Evolutionary conservation across 2,113 vertebrate genomes (phyloP).

Genomic region (Sisor rabdophorus): DNA sequence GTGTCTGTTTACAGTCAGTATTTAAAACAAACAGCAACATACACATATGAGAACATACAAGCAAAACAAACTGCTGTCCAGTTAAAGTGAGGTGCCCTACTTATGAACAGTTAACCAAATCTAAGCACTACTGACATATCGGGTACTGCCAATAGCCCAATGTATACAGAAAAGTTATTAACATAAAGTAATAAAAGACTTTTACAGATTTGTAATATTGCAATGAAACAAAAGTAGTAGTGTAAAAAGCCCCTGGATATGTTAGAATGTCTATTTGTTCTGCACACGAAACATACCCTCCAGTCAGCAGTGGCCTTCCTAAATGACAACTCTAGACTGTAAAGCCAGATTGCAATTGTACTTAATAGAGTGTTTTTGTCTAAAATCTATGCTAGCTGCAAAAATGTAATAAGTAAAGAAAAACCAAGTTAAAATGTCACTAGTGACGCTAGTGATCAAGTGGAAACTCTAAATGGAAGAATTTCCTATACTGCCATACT

Average conservation of each 20-base stretch:
- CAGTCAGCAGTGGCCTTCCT: conserved; percentile 40
- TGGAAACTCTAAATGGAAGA: conserved; percentile 24
- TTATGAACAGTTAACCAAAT: too few species aligned
- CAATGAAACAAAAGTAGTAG: too few species aligned
- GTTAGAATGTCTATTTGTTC: conserved; percentile 31
- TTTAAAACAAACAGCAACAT: not conserved
- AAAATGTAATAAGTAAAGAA: conserved; percentile 19
- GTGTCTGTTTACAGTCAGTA: not conserved
- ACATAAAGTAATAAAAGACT: conserved; percentile 19
- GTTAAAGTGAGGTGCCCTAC: too few species aligned
- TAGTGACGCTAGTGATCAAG: conserved; percentile 23
- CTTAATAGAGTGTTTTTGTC: conserved; percentile 30
- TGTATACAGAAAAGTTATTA: conserved; percentile 27
- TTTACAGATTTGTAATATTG: conserved; percentile 10
- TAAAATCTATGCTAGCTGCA: conserved; percentile 21
- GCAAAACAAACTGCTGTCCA: not conserved
- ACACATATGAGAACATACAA: not conserved
- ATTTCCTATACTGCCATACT: conserved; percentile 32
- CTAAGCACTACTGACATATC: conserved; percentile 11
- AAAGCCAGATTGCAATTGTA: conserved; percentile 25
- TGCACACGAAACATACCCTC: conserved; percentile 15
- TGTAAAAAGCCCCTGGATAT: conserved; percentile 33
- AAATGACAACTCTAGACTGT: conserved; percentile 29
- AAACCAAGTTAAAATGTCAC: conserved; percentile 26
- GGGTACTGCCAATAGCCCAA: conserved; percentile 1